Evolutionary conservation across 2,888 invertebrate genomes (phyloP).

Genomic region (Thyatira batis): DNA sequence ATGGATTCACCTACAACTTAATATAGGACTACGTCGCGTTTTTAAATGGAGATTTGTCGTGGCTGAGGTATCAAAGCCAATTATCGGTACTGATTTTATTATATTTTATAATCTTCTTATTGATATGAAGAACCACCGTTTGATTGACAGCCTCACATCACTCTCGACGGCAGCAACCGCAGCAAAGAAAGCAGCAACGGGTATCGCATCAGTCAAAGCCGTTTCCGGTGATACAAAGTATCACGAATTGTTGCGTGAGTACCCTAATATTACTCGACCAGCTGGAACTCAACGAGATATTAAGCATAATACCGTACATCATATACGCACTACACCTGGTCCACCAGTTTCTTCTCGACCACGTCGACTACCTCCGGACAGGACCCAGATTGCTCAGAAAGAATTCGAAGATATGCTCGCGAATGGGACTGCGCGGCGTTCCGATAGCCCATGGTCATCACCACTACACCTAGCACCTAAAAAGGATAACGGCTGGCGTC

Average conservation of each 20-base stretch:
- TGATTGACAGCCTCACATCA: too few relatives aligned
- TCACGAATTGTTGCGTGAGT: neutral
- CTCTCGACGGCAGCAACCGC: neutral
- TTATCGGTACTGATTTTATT: too few relatives aligned
- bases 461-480: conserved; percentile 16
- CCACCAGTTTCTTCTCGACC: neutral
- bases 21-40: too few relatives aligned
- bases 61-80: too few relatives aligned
- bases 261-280: neutral
- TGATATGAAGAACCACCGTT: too few relatives aligned
- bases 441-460: conserved; percentile 5
- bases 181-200: neutral
- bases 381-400: neutral
- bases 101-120: too few relatives aligned
- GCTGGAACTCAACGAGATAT: neutral
- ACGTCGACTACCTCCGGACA: neutral
- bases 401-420: neutral
- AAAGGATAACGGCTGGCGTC: conserved; percentile 10
- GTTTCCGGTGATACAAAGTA: neutral
- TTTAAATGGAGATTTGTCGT: too few relatives aligned
- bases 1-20: too few relatives aligned
- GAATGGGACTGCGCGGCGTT: neutral
- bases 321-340: neutral
- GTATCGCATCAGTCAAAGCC: neutral
- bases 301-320: neutral